These are phyloP conservation scores for Panagrolaimus sp. DNA, from an alignment of 1,140 invertebrate genomes.

Conservation along the genomic window DNA sequence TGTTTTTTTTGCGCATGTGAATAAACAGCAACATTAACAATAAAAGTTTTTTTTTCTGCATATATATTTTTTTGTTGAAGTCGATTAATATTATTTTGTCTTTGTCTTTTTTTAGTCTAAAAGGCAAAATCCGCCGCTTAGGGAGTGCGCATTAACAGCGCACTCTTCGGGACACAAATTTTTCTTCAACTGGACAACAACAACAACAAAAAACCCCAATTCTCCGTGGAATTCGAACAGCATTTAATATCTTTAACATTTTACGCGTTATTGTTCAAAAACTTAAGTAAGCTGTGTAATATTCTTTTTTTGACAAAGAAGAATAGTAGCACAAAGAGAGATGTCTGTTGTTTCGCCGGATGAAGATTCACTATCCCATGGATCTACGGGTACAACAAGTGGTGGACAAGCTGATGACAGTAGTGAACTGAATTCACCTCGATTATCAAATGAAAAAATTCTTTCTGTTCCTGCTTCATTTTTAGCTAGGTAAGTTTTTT, in stretches of 20 bases:
- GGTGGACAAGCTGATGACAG: neutral
- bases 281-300: neutral
- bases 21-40: too few species aligned
- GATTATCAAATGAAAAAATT: neutral
- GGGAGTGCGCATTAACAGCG: neutral
- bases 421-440: neutral
- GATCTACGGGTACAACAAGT: neutral
- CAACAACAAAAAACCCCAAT: constrained; percentile 1
- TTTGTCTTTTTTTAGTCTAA: constrained; percentile 14
- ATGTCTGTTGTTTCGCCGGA: neutral
- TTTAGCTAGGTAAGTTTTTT: constrained; percentile 4
- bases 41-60: too few species aligned
- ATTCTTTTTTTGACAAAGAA: neutral
- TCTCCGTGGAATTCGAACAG: neutral
- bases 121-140: neutral
- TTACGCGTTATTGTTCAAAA: neutral
- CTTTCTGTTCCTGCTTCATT: constrained; percentile 6
- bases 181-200: constrained; percentile 2
- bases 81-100: constrained; percentile 8
- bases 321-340: too few species aligned
- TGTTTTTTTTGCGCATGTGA: too few species aligned
- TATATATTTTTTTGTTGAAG: too few species aligned
- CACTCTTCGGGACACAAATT: neutral
- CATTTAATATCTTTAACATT: constrained; percentile 11
- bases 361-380: constrained; percentile 3